Conservation (phyloP, 2,888 invertebrate genomes). For the Acleris cristana region DNA sequence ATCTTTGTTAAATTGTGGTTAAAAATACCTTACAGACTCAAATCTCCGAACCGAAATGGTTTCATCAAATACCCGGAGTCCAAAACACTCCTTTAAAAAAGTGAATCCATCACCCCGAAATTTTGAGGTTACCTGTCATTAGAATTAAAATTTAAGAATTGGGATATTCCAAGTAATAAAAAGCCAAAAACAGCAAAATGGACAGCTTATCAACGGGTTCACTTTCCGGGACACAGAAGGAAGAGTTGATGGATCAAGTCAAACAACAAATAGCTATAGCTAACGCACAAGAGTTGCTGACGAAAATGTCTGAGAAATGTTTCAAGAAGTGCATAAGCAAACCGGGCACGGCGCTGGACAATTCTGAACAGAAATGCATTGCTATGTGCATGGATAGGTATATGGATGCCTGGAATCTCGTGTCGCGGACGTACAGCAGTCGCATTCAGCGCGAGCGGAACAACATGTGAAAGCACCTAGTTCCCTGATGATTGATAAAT, state of each 20-base stretch:
- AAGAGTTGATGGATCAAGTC: conserved; percentile 96
- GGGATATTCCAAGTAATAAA: conserved; percentile 20
- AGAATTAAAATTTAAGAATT: conserved; percentile 37
- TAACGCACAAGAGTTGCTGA: conserved; percentile 95
- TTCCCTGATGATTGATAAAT: conserved; percentile 47
- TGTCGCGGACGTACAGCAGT: conserved; percentile 93
- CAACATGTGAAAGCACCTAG: conserved; percentile 74
- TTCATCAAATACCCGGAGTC: not conserved
- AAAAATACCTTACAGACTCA: too few species aligned
- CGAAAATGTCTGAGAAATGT: conserved; percentile 99
- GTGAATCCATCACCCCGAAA: conserved; percentile 8
- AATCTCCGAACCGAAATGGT: too few species aligned
- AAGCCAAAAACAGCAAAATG: conserved; percentile 66
- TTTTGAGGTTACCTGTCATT: conserved; percentile 62
- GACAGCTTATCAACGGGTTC: conserved; percentile 82
- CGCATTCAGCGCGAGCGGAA: conserved; percentile 92
- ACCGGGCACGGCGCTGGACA: conserved; percentile 95
- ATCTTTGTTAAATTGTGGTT: too few species aligned
- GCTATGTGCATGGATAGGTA: conserved; percentile 99
- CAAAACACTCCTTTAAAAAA: not conserved
- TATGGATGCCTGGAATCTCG: conserved; percentile 97
- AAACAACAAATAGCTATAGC: conserved; percentile 97
- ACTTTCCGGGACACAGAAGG: conserved; percentile 88
- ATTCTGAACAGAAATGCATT: conserved; percentile 97
- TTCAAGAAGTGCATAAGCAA: conserved; percentile 96